Evolutionary conservation across 2,113 vertebrate genomes (phyloP).

Genomic region (Engystomops pustulosus): DNA sequence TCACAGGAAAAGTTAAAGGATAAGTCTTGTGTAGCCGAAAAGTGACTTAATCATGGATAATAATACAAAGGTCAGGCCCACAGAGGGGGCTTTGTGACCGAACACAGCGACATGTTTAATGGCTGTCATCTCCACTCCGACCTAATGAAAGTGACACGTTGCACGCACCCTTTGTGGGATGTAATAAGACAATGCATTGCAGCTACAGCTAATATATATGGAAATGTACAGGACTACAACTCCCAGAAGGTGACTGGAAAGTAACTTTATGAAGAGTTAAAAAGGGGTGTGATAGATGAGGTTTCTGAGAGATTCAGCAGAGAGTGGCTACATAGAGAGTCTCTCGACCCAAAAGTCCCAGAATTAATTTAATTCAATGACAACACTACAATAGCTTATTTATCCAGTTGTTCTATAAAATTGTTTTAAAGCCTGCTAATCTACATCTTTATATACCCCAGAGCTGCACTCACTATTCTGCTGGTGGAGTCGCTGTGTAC

Average conservation of each 20-base stretch:
- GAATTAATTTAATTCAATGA: neutral
- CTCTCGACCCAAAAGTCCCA: no score
- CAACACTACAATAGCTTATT: neutral
- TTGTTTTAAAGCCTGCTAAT: no score
- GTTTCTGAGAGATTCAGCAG: neutral
- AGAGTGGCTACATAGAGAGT: neutral
- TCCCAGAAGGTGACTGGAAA: neutral
- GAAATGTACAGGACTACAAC: constrained; percentile 1
- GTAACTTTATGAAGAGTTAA: neutral
- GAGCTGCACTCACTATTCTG: no score
- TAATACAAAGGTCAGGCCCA: constrained; percentile 6
- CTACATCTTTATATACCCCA: no score
- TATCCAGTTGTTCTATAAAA: neutral
- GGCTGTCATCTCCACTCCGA: constrained; percentile 12
- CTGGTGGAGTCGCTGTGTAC: no score
- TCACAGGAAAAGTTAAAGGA: constrained; percentile 47
- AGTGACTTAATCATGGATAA: constrained; percentile 42
- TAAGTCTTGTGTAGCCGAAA: constrained; percentile 24
- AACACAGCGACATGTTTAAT: constrained; percentile 37
- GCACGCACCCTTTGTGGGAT: neutral
- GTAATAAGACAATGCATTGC: neutral
- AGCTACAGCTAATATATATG: neutral
- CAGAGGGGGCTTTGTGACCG: constrained; percentile 20
- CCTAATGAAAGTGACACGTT: constrained; percentile 42
- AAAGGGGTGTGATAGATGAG: neutral